Evolutionary conservation across 2,113 vertebrate genomes (phyloP), one percentile per base, ranked within the genome.

Genomic region (Forbesichthys agassizii): DNA sequence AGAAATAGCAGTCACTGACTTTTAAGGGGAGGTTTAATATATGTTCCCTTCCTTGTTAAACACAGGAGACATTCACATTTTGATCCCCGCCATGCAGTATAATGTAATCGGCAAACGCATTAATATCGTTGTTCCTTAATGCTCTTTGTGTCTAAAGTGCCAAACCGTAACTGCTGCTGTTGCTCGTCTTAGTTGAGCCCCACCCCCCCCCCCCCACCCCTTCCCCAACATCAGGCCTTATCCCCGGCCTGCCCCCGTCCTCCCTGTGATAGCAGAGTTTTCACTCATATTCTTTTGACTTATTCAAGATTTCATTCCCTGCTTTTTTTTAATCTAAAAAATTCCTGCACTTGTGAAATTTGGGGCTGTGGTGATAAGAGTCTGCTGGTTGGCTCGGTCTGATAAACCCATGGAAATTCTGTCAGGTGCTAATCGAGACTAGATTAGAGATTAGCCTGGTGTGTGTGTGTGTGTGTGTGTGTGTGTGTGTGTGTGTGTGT

Each of bases 361-460:
- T 90, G 77, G 86, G 87, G 81, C 86, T 84, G 78, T 64, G 71
- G 71, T 81, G 91, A 92, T 93, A 93, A 92, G 90, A 73, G 86
- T 86, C 83, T 86, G 89, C 84, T 89, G 87, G 86, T 91, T 91
- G 85, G 90, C 85, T 90, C 64, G 80, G 84, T 87, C 88, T 91
- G 91, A 93, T 92, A 93, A 93, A 93, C 74, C 88, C 91, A 88
- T 93, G 92, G 92, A 92, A 93, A 94, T 91, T 92, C 86, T 92
- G 91, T 93, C 92, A 94, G 92, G 91, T 93, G 92, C 89, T 93
- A 93, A 93, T 93, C 92, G 88, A 90, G 88, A 90, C 85, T 67
- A 92, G 91, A 93, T 93, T 92, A 90, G 85, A 93, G 92, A 92
- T 93, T 90, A 90, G 75, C 76, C 71, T 33, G 36, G 16, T 52